A percentile compares a stretch with the other conserved stretches of the same genome.
Evolutionary conservation across 2,113 vertebrate species (phyloP).

Genomic region (Empidonax alnorum): DNA sequence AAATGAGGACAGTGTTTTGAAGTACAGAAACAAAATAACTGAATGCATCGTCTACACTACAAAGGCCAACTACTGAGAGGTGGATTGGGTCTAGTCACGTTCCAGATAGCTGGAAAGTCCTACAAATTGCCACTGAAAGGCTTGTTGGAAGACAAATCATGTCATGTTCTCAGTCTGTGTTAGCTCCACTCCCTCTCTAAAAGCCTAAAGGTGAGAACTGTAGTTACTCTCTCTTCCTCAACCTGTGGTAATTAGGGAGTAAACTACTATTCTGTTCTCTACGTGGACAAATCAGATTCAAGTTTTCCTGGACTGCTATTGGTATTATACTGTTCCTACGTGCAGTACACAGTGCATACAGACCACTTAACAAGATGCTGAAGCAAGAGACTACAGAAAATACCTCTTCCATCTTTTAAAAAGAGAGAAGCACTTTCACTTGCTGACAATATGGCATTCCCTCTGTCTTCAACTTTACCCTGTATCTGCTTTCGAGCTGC

Average conservation of each 20-base stretch:
- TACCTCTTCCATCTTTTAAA: not conserved
- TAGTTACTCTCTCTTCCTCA: not conserved
- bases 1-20: slow-evolving; percentile 20
- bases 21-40: slow-evolving; percentile 43
- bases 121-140: slow-evolving; percentile 11
- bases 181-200: not conserved
- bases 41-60: not conserved
- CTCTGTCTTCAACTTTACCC: not conserved
- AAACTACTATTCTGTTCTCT: not conserved
- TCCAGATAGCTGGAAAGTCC: not conserved
- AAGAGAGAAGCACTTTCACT: not conserved
- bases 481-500: slow-evolving; percentile 9
- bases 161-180: not conserved
- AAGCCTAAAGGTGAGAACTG: not conserved
- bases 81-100: not conserved
- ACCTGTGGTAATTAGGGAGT: not conserved
- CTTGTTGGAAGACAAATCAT: slow-evolving; percentile 37
- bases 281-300: not conserved
- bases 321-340: not conserved
- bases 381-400: not conserved
- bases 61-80: not conserved
- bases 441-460: not conserved
- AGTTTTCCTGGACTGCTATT: not conserved
- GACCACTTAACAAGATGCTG: not conserved
- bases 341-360: not conserved